These are phyloP conservation scores for Borostomias antarcticus DNA, from an alignment of 2,797 vertebrate species.

Conservation along the genomic window DNA sequence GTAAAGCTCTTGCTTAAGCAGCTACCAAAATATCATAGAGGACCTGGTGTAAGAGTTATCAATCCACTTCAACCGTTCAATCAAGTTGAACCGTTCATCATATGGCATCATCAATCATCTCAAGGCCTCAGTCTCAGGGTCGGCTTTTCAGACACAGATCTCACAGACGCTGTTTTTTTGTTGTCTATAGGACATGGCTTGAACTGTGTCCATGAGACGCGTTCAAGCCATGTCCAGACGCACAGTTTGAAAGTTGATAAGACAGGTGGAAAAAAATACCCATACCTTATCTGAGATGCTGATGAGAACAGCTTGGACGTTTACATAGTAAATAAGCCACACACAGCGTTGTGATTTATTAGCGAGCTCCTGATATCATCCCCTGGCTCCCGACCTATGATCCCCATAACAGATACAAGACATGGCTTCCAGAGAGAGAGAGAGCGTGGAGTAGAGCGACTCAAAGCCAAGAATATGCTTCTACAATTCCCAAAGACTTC, in stretches of 20 bases:
- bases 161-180: neutral
- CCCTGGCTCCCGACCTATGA: constrained; percentile 3
- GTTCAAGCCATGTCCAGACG: too few relatives aligned
- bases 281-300: neutral
- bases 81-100: too few relatives aligned
- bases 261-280: neutral
- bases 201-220: too few relatives aligned
- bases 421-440: neutral
- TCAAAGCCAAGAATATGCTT: constrained; percentile 3
- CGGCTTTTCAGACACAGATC: neutral
- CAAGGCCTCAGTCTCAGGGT: neutral
- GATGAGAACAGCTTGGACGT: neutral
- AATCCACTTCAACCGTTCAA: too few relatives aligned
- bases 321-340: neutral
- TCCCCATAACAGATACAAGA: neutral
- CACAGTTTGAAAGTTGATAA: neutral
- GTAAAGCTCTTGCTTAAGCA: too few relatives aligned
- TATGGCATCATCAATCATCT: neutral
- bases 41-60: too few relatives aligned
- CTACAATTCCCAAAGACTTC: constrained; percentile 37
- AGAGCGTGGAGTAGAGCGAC: neutral
- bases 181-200: neutral
- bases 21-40: too few relatives aligned
- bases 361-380: too few relatives aligned
- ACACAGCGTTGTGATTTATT: neutral